Base-by-base conservation (phyloP, 2,888 invertebrate genomes). In the Auanema sp. region DNA sequence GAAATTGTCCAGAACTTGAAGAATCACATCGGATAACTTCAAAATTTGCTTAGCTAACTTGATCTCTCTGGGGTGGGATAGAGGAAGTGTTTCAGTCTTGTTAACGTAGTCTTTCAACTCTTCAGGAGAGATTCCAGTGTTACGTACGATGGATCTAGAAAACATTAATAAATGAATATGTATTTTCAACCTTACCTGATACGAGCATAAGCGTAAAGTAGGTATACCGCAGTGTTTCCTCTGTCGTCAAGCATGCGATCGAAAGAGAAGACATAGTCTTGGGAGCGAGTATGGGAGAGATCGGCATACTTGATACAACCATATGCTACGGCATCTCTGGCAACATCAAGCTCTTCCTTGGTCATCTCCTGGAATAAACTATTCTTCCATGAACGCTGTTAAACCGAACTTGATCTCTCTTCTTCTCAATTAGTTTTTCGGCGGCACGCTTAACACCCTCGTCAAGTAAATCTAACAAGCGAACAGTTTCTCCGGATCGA, bases 221-320 rank as follows among this genome's bases (percentile, higher is more conserved):
- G 87, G 84, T 98, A 99, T 0, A 95, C 96, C 0, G 98, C 98
- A 0, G 98, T 99, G 84, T 99, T 99, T 11, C 98, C 98, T 84
- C 92, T 91, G 84, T 98, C 97, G 83, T 98, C 96, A 70, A 99
- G 87, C 98, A 99, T 99, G 85, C 93, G 93, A 83, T 98, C 95
- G 85, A 96, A 98, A 0, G 95, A 96, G 86, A 98, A 98, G 1
- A 97, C 89, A 84, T 98, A 98, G 83, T 97, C 97, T 64, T 74
- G 91, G 62, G 89, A 89, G 67, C 95, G 89, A 84, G 94, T 94
- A 82, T 96, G 94, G 14, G 91, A 91, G 54, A 98, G 88, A 87
- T 98, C 98, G 4, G 97, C 91, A 85, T 99, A 98, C 85, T 96
- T 98, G 63, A 99, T 94, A 84, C 98, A 99, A 4, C 97, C 95